These are phyloP conservation scores for Parazoanthus atlanticus DNA, from an alignment of 92 coral and sea anemone species.

Conservation along the genomic window DNA sequence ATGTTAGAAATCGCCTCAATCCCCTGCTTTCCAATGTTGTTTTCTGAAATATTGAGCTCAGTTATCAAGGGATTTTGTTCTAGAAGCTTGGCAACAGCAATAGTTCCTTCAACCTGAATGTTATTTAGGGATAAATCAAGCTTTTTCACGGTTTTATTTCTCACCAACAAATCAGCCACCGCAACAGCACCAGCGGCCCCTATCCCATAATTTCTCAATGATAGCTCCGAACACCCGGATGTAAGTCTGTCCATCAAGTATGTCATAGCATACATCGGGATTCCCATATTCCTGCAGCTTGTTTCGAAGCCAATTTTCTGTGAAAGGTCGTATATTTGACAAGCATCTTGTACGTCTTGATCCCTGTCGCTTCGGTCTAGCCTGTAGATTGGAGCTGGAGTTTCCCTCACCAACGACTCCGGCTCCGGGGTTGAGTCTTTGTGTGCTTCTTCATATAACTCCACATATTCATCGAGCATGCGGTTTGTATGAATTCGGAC, in stretches of 20 bases:
- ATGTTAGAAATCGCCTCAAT: slow-evolving; percentile 71
- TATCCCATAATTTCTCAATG: slow-evolving; percentile 91
- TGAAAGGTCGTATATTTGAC: slow-evolving; percentile 71
- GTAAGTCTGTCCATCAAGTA: slow-evolving; percentile 78
- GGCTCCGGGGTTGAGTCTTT: slow-evolving; percentile 36
- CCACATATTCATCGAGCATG: slow-evolving; percentile 71
- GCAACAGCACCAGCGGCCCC: slow-evolving; percentile 84
- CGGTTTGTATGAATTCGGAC: slow-evolving; percentile 78
- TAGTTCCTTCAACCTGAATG: slow-evolving; percentile 78
- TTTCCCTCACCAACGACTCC: slow-evolving; percentile 38
- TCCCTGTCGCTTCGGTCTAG: slow-evolving; percentile 91
- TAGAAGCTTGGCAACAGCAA: slow-evolving; percentile 71
- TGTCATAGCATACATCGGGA: slow-evolving; percentile 85
- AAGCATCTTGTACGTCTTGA: slow-evolving; percentile 87
- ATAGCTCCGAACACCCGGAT: slow-evolving; percentile 71
- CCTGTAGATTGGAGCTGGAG: slow-evolving; percentile 62
- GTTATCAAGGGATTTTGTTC: slow-evolving; percentile 65
- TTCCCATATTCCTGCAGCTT: slow-evolving; percentile 71
- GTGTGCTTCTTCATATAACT: slow-evolving; percentile 39
- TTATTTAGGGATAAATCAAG: slow-evolving; percentile 88
- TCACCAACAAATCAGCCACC: slow-evolving; percentile 75
- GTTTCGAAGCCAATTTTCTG: slow-evolving; percentile 63
- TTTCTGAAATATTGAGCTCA: slow-evolving; percentile 80
- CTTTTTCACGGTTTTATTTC: slow-evolving; percentile 68
- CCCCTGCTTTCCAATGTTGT: slow-evolving; percentile 77